A percentile compares a stretch with the other conserved stretches of the same genome.
These are phyloP conservation scores for Rhizoglyphus robini DNA, from an alignment of 1,140 invertebrate species.

Conservation along the genomic window DNA sequence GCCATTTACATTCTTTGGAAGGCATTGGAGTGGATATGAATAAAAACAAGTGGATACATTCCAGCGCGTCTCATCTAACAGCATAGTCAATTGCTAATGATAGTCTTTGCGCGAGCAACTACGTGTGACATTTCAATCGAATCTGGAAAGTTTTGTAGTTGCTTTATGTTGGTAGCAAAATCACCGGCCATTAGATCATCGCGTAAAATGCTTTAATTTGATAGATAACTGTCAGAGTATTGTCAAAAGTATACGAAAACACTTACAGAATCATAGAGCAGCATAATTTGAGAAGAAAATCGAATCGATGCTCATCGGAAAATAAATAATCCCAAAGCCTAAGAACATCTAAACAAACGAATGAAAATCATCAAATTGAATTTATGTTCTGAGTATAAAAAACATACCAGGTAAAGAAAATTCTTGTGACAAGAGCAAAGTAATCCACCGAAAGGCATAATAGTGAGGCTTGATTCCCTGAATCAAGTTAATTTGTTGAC, in stretches of 20 bases:
- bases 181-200: conserved; percentile 66
- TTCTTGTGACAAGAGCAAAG: conserved; percentile 89
- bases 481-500: conserved; percentile 50
- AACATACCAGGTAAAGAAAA: conserved; percentile 62
- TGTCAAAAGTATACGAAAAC: conserved; percentile 20
- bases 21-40: too few species aligned
- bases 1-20: too few species aligned
- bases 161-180: conserved; percentile 79
- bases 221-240: conserved; percentile 23
- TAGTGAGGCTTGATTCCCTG: conserved; percentile 86
- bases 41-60: too few species aligned
- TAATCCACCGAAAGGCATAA: conserved; percentile 94
- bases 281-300: conserved; percentile 78
- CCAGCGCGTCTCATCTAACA: too few species aligned
- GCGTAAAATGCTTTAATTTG: conserved; percentile 53
- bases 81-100: not conserved
- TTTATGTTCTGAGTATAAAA: not conserved
- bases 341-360: conserved; percentile 56
- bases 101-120: conserved; percentile 16
- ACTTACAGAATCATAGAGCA: conserved; percentile 93
- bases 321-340: conserved; percentile 92
- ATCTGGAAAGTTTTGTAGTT: conserved; percentile 48
- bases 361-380: not conserved
- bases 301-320: conserved; percentile 70
- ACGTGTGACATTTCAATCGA: conserved; percentile 10